These are phyloP conservation scores for Eupithecia exiguata DNA, from an alignment of 2,888 invertebrate species.

Conservation along the genomic window DNA sequence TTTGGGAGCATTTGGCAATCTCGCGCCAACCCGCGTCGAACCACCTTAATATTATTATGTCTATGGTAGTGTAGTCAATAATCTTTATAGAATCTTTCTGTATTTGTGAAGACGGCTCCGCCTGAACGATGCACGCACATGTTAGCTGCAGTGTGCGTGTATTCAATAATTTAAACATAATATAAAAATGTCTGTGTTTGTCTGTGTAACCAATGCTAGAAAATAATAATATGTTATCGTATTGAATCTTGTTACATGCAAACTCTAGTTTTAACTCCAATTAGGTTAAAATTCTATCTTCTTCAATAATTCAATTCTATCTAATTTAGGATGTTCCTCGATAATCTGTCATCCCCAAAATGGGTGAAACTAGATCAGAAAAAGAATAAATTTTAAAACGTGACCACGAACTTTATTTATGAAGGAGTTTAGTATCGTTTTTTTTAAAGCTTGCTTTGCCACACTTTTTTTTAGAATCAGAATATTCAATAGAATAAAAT, in stretches of 20 bases:
- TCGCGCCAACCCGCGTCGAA: too few species aligned
- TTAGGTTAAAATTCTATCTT: background rate
- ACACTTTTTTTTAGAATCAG: too few species aligned
- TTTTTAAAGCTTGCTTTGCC: too few species aligned
- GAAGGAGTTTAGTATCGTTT: too few species aligned
- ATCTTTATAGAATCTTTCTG: constrained; percentile 27
- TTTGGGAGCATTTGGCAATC: too few species aligned
- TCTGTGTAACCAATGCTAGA: constrained; percentile 17
- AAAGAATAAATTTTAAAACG: background rate
- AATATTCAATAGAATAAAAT: too few species aligned
- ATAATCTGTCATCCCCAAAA: background rate
- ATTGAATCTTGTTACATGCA: constrained; percentile 21
- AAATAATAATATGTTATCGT: constrained; percentile 18
- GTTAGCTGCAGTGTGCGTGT: constrained; percentile 21
- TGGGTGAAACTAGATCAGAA: background rate
- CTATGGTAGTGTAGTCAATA: constrained; percentile 30
- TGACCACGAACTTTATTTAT: background rate
- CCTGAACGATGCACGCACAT: constrained; percentile 28
- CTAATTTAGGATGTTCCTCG: background rate
- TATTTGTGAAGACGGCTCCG: constrained; percentile 33
- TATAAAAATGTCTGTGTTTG: constrained; percentile 16
- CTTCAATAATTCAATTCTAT: background rate
- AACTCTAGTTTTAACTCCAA: constrained; percentile 9
- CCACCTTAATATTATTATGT: constrained; percentile 15
- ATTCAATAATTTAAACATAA: constrained; percentile 27